Conservation (phyloP, 2,797 vertebrate genomes). For the Siniperca obscura region DNA sequence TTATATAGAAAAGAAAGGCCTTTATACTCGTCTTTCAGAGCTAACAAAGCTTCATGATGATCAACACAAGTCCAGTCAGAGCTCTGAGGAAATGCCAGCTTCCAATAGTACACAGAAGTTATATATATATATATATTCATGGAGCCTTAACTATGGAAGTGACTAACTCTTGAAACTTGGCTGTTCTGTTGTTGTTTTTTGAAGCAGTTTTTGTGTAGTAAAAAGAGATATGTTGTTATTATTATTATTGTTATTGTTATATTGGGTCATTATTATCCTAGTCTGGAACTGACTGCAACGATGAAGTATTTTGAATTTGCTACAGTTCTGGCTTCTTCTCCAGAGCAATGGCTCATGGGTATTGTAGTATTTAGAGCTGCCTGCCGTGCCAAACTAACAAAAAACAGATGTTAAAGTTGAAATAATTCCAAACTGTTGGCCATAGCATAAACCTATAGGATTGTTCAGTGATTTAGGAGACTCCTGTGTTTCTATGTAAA, state of each 20-base stretch:
- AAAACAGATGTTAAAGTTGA: neutral
- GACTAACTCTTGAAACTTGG: neutral
- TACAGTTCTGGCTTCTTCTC: neutral
- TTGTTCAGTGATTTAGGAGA: neutral
- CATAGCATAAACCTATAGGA: neutral
- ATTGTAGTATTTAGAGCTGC: neutral
- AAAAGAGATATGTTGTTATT: neutral
- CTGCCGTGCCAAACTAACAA: neutral
- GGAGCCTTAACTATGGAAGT: neutral
- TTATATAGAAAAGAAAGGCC: too few relatives aligned
- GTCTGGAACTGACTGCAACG: neutral
- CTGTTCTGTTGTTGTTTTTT: neutral
- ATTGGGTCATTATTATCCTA: neutral
- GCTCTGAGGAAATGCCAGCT: too few relatives aligned
- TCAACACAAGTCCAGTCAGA: too few relatives aligned
- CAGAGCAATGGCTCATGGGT: neutral
- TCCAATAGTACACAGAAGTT: too few relatives aligned
- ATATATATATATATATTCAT: too few relatives aligned
- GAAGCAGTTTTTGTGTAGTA: neutral
- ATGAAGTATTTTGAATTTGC: neutral
- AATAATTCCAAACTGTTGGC: neutral
- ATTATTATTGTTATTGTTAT: too few relatives aligned
- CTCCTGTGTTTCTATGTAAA: neutral
- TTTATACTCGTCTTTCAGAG: too few relatives aligned
- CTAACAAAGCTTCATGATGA: too few relatives aligned